phyloP scores from a whole-genome alignment of 2,888 invertebrate genomes.

The Cerastis leucographa region DNA sequence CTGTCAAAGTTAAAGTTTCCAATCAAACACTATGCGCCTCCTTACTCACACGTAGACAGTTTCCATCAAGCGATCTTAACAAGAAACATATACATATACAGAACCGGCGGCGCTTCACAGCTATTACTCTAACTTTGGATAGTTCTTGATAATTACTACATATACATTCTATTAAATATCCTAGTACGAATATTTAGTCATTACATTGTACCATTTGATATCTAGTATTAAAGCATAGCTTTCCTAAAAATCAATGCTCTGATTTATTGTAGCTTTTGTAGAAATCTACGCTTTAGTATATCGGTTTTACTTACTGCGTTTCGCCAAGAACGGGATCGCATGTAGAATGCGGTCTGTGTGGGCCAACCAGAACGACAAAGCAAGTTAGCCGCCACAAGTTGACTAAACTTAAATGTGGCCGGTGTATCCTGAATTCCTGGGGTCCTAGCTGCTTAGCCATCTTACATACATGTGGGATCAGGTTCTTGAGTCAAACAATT shows the following conservation, averaged over 20 bases:
- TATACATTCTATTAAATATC: too few relatives aligned
- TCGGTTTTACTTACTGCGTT: not conserved
- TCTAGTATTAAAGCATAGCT: not conserved
- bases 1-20: slow-evolving; percentile 28
- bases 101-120: slow-evolving; percentile 29
- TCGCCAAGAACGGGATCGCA: not conserved
- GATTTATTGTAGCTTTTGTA: not conserved
- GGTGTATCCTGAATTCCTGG: not conserved
- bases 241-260: not conserved
- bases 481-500: too few relatives aligned
- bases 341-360: slow-evolving; percentile 37
- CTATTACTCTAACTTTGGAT: slow-evolving; percentile 32
- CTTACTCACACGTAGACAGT: slow-evolving; percentile 13
- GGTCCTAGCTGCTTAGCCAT: too few relatives aligned
- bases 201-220: not conserved
- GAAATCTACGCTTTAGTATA: not conserved
- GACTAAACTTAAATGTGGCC: not conserved
- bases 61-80: slow-evolving; percentile 27
- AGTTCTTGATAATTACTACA: not conserved
- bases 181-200: too few relatives aligned
- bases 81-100: slow-evolving; percentile 48
- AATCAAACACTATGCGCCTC: slow-evolving; percentile 24
- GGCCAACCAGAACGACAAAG: slow-evolving; percentile 11
- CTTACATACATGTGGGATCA: not conserved
- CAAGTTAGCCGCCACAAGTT: slow-evolving; percentile 2